Base-by-base conservation (phyloP, 2,113 vertebrate species). In the Burhinus bistriatus region DNA sequence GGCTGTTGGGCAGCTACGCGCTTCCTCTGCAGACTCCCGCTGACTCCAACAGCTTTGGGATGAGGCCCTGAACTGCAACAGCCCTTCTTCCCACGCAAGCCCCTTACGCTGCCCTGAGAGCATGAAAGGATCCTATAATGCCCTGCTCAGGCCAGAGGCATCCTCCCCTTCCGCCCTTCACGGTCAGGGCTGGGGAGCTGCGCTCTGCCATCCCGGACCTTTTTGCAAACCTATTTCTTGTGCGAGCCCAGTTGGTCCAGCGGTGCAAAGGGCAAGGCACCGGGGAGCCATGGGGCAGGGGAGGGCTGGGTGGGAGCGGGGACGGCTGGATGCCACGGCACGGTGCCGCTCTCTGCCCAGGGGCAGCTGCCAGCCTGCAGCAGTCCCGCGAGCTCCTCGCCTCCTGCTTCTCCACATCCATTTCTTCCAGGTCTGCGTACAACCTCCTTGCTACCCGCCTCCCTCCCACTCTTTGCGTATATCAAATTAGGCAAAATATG, bases 151-250 rank as follows among this genome's bases (percentile, higher is more conserved):
- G 38, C 45, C 75, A 58, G 71, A 9, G 30, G 19, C 38, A n/a
- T 49, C 52, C 17, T 49, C 14, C n/a, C 57, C 18, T 0, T 0
- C 23, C 21, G 52, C 70, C 59, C 78, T 47, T n/a, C 20, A 6
- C 0, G 0, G 42, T 34, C 72, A 23, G 22, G 16, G 12, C 29
- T 5, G 4, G 1, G 18, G 30, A 61, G 23, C 51, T 6, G 2
- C 11, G 3, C 58, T 64, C 45, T 36, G 70, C 59, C 2, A 0
- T 9, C 5, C 30, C 2, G 17, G 16, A 62, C 5, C 6, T 75
- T 64, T 70, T 5, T 7, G 11, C 38, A 52, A 72, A 64, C 5
- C 32, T 17, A 3, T 10, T 90, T 51, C 25, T 93, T 32, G 78
- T 20, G 19, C 3, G 3, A 91, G 25, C 11, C 22, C 2, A 2